Percentiles rank a stretch among this genome's conserved stretches.
These are phyloP conservation scores for Limenitis camilla DNA, from an alignment of 2,888 invertebrate genomes.

Conservation along the genomic window DNA sequence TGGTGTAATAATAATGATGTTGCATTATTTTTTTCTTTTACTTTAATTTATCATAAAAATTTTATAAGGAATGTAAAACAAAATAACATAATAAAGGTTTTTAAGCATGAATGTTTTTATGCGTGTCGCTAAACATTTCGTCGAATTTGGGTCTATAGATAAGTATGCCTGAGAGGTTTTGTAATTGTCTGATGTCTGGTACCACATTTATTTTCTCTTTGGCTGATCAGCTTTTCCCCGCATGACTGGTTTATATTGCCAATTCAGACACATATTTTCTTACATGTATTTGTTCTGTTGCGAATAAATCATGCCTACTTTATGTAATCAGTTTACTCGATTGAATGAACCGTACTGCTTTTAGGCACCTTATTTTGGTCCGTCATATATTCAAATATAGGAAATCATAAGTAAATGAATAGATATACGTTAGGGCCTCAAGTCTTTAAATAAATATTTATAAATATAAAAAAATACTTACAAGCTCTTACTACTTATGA, in stretches of 20 bases:
- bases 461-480: too few species aligned
- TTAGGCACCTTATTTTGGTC: not conserved
- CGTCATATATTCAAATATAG: too few species aligned
- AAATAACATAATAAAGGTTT: too few species aligned
- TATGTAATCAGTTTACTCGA: slow-evolving; percentile 21
- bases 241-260: slow-evolving; percentile 13
- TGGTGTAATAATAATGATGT: too few species aligned
- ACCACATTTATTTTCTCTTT: slow-evolving; percentile 16
- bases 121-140: not conserved
- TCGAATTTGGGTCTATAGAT: not conserved
- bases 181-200: slow-evolving; percentile 3
- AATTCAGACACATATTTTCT: slow-evolving; percentile 17
- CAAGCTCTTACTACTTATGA: too few species aligned
- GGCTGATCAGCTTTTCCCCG: slow-evolving; percentile 17
- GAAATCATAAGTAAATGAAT: not conserved
- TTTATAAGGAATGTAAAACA: too few species aligned
- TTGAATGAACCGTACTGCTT: slow-evolving; percentile 13
- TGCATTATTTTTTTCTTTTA: too few species aligned
- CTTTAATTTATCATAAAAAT: too few species aligned
- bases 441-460: too few species aligned
- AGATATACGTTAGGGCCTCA: too few species aligned
- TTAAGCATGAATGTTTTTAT: too few species aligned
- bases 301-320: slow-evolving; percentile 19
- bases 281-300: slow-evolving; percentile 18
- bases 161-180: not conserved